Percentiles rank a stretch among this genome's conserved stretches.
These are phyloP conservation scores for Oligia fasciuncula DNA, from an alignment of 2,888 invertebrate genomes.

Conservation along the genomic window DNA sequence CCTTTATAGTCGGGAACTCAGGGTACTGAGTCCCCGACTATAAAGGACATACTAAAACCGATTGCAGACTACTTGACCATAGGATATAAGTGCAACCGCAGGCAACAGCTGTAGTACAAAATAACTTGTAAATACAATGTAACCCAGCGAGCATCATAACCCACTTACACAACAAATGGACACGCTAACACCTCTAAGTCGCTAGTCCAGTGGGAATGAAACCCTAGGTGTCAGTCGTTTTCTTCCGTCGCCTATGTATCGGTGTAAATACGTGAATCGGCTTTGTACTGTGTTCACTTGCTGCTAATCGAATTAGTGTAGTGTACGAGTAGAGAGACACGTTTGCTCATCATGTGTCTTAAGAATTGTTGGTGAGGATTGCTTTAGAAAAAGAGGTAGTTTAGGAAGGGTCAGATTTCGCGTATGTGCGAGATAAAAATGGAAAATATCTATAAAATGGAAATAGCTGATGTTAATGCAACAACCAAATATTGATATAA, in stretches of 20 bases:
- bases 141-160: conserved; percentile 45
- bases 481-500: neutral
- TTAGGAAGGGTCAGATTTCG: neutral
- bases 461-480: neutral
- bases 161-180: conserved; percentile 59
- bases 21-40: neutral
- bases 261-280: conserved; percentile 83
- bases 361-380: conserved; percentile 7
- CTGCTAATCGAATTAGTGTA: conserved; percentile 82
- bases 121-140: neutral
- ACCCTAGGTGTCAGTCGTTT: conserved; percentile 85
- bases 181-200: conserved; percentile 72
- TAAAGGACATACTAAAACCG: neutral
- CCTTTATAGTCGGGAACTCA: too few species aligned
- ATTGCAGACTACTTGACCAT: too few species aligned
- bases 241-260: conserved; percentile 54
- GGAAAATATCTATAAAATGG: neutral
- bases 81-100: neutral
- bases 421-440: neutral
- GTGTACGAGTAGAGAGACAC: conserved; percentile 50
- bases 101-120: neutral
- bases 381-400: neutral
- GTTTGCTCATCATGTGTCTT: conserved; percentile 49
- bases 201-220: conserved; percentile 71
- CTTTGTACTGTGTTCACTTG: conserved; percentile 82